A percentile compares a stretch with the other conserved stretches of the same genome.
Conservation (phyloP, 2,888 invertebrate species). For the Synergus umbraculus region DNA sequence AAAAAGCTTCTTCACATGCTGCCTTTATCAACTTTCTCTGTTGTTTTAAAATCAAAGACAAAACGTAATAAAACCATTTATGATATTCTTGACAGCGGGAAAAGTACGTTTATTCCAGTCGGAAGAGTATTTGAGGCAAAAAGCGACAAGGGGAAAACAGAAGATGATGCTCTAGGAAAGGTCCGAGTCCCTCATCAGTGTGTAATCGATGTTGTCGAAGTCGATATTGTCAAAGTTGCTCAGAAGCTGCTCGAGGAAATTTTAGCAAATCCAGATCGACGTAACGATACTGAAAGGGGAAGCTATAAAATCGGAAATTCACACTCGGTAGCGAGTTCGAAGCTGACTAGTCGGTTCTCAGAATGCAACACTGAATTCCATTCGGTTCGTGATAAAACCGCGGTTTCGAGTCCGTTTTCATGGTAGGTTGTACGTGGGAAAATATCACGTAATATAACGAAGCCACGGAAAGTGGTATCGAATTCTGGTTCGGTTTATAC, state of each 20-base stretch:
- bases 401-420: slow-evolving; percentile 41
- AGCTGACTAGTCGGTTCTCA: slow-evolving; percentile 49
- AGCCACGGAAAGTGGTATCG: slow-evolving; percentile 31
- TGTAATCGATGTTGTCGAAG: neutral
- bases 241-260: neutral
- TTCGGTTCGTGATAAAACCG: slow-evolving; percentile 54
- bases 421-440: slow-evolving; percentile 18
- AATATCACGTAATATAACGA: slow-evolving; percentile 33
- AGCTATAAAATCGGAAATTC: slow-evolving; percentile 38
- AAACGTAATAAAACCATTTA: too few species aligned
- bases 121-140: neutral
- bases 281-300: slow-evolving; percentile 17
- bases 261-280: slow-evolving; percentile 28
- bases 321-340: slow-evolving; percentile 3
- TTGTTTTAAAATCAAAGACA: neutral
- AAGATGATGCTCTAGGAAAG: neutral
- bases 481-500: slow-evolving; percentile 16
- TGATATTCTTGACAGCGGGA: neutral
- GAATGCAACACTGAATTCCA: slow-evolving; percentile 44
- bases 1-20: neutral
- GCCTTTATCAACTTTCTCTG: neutral
- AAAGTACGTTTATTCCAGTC: neutral
- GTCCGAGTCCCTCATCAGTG: neutral
- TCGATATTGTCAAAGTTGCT: neutral
- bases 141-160: neutral